Evolutionary conservation across 2,888 invertebrate genomes (phyloP).

Genomic region (Drosophila borealis): DNA sequence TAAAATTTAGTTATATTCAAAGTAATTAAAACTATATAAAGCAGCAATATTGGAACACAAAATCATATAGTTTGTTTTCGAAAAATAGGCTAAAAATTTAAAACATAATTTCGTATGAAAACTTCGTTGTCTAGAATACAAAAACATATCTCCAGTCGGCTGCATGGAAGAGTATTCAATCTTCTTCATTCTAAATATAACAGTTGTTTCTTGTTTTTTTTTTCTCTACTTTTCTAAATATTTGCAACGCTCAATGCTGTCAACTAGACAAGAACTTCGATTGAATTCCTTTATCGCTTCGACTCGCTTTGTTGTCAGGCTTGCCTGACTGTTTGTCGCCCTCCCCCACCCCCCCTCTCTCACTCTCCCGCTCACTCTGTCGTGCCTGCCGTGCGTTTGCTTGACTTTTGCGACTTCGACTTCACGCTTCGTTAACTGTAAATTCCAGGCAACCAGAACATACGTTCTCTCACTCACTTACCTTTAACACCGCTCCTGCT

Average conservation of each 20-base stretch:
- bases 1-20: too few species aligned
- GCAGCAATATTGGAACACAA: too few species aligned
- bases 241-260: constrained; percentile 68
- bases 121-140: too few species aligned
- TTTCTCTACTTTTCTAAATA: constrained; percentile 47
- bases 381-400: constrained; percentile 23
- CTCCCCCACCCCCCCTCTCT: constrained; percentile 9
- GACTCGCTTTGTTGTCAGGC: constrained; percentile 38
- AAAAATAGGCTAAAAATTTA: too few species aligned
- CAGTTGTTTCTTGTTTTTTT: constrained; percentile 4
- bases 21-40: too few species aligned
- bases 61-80: too few species aligned
- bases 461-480: constrained; percentile 41
- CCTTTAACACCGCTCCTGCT: constrained; percentile 34
- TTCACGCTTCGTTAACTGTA: constrained; percentile 78
- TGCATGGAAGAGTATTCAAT: not conserved
- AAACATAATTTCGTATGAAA: too few species aligned
- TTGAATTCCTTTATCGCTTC: constrained; percentile 73
- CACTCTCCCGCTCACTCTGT: not conserved
- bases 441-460: constrained; percentile 68
- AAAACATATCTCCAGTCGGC: too few species aligned
- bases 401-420: constrained; percentile 58
- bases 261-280: constrained; percentile 73
- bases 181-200: not conserved
- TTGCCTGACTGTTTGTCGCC: constrained; percentile 22